These are phyloP conservation scores for Campopleginae sp. DNA, from an alignment of 2,888 invertebrate genomes.

Conservation along the genomic window DNA sequence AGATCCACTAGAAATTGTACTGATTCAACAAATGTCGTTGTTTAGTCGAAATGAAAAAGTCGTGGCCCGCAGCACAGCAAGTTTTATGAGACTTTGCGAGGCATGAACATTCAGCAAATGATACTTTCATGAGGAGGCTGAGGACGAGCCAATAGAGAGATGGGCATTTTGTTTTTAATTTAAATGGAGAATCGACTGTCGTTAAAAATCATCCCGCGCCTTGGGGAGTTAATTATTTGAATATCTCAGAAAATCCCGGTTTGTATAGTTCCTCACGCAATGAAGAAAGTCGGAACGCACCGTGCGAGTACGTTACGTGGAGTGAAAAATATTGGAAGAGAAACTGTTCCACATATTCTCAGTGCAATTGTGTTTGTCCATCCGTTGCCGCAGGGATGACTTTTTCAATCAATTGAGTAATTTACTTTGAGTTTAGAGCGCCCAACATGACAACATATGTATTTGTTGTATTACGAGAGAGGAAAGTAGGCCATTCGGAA, in stretches of 20 bases:
- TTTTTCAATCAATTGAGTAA: slow-evolving; percentile 78
- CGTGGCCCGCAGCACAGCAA: not conserved
- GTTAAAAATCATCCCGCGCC: not conserved
- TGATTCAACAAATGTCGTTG: too few species aligned
- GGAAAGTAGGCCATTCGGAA: not conserved
- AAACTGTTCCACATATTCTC: slow-evolving; percentile 62
- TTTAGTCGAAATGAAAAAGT: not conserved
- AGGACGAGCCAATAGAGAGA: not conserved
- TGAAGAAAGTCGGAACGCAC: slow-evolving; percentile 30
- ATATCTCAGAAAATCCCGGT: not conserved
- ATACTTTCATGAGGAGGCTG: not conserved
- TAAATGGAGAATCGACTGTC: not conserved
- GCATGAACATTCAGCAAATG: not conserved
- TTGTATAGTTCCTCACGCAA: not conserved
- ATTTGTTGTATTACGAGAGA: not conserved
- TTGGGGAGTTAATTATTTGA: not conserved
- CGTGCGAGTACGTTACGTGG: slow-evolving; percentile 26
- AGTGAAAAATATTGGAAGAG: slow-evolving; percentile 44
- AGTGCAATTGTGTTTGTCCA: slow-evolving; percentile 79
- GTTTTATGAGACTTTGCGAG: not conserved
- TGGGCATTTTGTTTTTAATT: not conserved
- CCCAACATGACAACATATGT: not conserved
- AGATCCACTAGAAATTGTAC: too few species aligned
- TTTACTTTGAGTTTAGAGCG: slow-evolving; percentile 22
- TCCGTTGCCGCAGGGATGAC: slow-evolving; percentile 83